Evolutionary conservation across 2,113 vertebrate species (phyloP).

Genomic region (Marcusenius ussheri): DNA sequence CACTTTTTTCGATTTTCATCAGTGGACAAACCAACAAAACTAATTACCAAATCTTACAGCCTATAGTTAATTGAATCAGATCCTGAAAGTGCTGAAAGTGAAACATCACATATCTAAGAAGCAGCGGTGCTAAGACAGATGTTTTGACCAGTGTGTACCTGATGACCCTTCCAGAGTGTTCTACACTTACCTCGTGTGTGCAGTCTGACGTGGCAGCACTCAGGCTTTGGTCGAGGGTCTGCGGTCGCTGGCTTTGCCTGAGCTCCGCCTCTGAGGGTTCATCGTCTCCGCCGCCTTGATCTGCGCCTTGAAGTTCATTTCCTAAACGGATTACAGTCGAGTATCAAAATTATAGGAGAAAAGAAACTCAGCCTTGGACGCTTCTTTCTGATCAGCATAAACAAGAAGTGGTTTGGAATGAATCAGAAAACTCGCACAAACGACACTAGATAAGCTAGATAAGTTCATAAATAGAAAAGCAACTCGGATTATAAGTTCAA

Average conservation of each 20-base stretch:
- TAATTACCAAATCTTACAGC: neutral
- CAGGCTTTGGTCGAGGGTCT: constrained; percentile 52
- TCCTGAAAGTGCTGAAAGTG: neutral
- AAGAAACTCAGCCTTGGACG: neutral
- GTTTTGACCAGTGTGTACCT: neutral
- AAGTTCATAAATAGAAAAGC: neutral
- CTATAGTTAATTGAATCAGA: neutral
- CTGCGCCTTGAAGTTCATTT: constrained; percentile 57
- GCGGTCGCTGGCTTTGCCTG: constrained; percentile 52
- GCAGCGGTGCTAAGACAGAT: neutral
- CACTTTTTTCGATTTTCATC: neutral
- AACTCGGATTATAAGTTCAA: neutral
- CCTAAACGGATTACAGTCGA: constrained; percentile 41
- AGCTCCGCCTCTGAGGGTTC: constrained; percentile 50
- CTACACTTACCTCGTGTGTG: constrained; percentile 60
- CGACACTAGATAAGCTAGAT: no score
- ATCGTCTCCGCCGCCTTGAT: constrained; percentile 55
- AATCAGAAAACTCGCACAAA: neutral
- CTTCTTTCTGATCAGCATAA: neutral
- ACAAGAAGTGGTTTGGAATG: neutral
- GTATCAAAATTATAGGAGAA: neutral
- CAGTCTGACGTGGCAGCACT: constrained; percentile 55
- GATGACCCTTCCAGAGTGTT: neutral
- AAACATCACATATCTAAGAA: neutral
- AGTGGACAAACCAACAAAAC: neutral